Evolutionary conservation across 2,797 vertebrate genomes (phyloP), one percentile per base, ranked within the genome.

Genomic region (Myotis planiceps): DNA sequence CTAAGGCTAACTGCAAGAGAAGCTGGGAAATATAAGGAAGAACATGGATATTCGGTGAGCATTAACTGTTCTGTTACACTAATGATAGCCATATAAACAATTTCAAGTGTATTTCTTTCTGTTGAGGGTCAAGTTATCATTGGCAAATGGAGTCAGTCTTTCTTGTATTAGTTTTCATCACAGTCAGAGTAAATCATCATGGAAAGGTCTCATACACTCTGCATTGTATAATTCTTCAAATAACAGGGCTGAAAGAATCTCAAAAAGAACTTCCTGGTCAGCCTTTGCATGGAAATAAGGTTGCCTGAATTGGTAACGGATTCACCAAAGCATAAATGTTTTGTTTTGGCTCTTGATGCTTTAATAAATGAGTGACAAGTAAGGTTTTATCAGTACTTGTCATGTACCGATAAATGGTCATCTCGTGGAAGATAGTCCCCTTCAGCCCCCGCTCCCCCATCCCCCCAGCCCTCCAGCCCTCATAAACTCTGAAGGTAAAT

Each of bases 121-220:
- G 88, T 86, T 97, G 97, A 95, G 85, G 75, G 60, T 93, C 39
- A 88, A 96, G 66, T 96, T 94, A 86, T 95, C 89, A 93, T 98
- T 92, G 72, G 97, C 95, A 97, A 97, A 97, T 92, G 90, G 97
- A 96, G 95, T 95, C 96, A 94, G 97, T 96, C 96, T 97, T 97
- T 92, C 95, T 96, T 71, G 90, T 93, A 79, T 96, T 94, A 74
- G 92, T 97, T 97, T 93, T 95, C 72, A 96, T 92, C 95, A 49
- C 3, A 97, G 68, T 87, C 95, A 96, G 92, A 97, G 96, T 97
- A 96, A 88, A 95, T 97, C 96, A 95, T 21, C 8, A 89, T 95
- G 83, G 96, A 96, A 97, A 96, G 1, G 29, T 93, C 53, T 85
- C 96, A 82, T 45, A 90, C 42, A 93, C 45, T 96, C 88, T 92